Percentiles rank a stretch among this genome's conserved stretches.
phyloP scores from a whole-genome alignment of 35 echinoderm and acorn worm genomes.

The Amphiura filiformis region DNA sequence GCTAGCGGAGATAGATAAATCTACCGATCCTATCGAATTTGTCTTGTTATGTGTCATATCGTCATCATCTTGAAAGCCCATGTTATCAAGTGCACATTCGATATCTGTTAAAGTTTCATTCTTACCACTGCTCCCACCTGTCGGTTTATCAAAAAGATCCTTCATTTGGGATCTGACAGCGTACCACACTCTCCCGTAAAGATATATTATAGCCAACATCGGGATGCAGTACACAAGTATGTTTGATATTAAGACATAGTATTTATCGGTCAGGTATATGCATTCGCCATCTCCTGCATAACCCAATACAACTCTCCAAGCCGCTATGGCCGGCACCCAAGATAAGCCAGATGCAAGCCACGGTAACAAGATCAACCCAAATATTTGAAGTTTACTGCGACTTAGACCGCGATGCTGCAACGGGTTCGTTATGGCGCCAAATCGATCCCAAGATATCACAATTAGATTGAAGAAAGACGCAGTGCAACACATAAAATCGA shows the following conservation, averaged over 20 bases:
- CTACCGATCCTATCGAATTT: neutral
- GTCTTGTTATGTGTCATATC: neutral
- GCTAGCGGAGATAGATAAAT: neutral
- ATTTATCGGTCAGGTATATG: conserved; percentile 19
- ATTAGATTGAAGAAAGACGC: conserved; percentile 50
- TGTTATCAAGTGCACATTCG: neutral
- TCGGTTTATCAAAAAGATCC: neutral
- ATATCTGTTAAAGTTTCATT: neutral
- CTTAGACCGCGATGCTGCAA: conserved; percentile 20
- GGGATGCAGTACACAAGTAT: conserved; percentile 25
- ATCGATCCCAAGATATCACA: conserved; percentile 49
- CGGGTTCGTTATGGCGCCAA: conserved; percentile 43
- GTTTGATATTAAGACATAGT: conserved; percentile 28
- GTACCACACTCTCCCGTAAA: neutral
- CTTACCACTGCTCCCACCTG: neutral
- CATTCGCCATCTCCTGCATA: conserved; percentile 22
- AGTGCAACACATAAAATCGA: conserved; percentile 45
- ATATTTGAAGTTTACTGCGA: neutral
- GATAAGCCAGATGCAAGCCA: conserved; percentile 34
- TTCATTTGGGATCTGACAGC: neutral
- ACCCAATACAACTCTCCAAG: conserved; percentile 6
- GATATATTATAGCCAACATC: conserved; percentile 11
- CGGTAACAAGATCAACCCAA: neutral
- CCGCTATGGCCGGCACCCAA: conserved; percentile 34
- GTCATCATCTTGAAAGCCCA: neutral